Conservation (phyloP, 2,113 vertebrate species). For the Nyctereutes procyonoides region DNA sequence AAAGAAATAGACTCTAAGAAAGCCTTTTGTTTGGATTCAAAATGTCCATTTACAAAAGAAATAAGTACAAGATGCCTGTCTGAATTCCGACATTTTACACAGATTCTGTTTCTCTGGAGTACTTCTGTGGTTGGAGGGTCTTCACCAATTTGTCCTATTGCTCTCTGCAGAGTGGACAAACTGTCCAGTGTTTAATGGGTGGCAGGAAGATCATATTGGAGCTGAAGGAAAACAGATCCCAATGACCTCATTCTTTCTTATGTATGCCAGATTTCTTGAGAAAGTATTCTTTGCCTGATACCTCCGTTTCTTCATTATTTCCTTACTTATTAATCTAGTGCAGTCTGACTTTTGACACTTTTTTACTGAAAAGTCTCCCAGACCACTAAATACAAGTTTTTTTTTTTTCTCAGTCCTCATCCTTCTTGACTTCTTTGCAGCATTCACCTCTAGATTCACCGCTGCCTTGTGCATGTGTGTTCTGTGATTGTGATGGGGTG, state of each 20-base stretch:
- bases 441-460: not conserved
- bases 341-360: not conserved
- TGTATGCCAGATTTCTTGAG: not conserved
- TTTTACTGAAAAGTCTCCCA: not conserved
- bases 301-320: constrained; percentile 7
- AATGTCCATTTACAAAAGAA: not conserved
- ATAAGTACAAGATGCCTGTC: not conserved
- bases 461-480: not conserved
- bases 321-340: constrained; percentile 3
- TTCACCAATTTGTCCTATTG: not conserved
- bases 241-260: not conserved
- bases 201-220: not conserved
- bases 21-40: not conserved
- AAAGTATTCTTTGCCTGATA: not conserved
- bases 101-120: not conserved
- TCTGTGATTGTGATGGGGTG: not conserved
- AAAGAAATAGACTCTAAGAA: constrained; percentile 7
- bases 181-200: not conserved
- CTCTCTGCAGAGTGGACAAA: not conserved
- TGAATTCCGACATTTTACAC: not conserved
- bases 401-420: not conserved
- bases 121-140: no score
- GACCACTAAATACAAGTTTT: not conserved
- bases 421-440: not conserved
- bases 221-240: not conserved